These are phyloP conservation scores for Saimiri boliviensis DNA, from an alignment of 2,113 vertebrate species.

Conservation along the genomic window DNA sequence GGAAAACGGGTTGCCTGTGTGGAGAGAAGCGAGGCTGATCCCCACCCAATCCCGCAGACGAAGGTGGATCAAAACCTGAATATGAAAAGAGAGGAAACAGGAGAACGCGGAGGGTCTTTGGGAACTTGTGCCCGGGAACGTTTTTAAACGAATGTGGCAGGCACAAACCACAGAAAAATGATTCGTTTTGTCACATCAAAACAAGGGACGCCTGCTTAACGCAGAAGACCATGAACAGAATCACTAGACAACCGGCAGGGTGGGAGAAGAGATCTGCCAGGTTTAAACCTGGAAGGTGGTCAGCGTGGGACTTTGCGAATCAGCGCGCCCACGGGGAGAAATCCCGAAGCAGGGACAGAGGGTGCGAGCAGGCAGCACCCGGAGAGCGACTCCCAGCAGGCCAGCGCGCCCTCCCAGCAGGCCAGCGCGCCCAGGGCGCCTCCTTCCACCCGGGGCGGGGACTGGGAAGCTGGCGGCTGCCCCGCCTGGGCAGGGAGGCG, in stretches of 20 bases:
- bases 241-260: not conserved
- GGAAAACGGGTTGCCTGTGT: not conserved
- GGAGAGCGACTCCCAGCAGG: not conserved
- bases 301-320: not conserved
- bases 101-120: not conserved
- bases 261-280: not conserved
- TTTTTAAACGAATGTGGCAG: not conserved
- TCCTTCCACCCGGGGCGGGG: not conserved
- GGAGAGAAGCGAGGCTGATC: not conserved
- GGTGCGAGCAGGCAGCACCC: not conserved
- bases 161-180: not conserved
- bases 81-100: not conserved
- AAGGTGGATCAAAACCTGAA: not conserved
- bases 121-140: not conserved
- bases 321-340: not conserved
- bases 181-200: not conserved
- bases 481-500: not conserved
- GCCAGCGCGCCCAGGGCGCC: no score
- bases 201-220: not conserved
- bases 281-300: not conserved
- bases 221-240: not conserved
- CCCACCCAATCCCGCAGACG: not conserved
- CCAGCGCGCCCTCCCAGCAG: rapidly evolving
- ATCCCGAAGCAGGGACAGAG: no score
- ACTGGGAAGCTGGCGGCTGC: not conserved